Percentiles rank a stretch among this genome's conserved stretches.
These are phyloP conservation scores for Hyla sarda DNA, from an alignment of 2,113 vertebrate genomes.

Conservation along the genomic window DNA sequence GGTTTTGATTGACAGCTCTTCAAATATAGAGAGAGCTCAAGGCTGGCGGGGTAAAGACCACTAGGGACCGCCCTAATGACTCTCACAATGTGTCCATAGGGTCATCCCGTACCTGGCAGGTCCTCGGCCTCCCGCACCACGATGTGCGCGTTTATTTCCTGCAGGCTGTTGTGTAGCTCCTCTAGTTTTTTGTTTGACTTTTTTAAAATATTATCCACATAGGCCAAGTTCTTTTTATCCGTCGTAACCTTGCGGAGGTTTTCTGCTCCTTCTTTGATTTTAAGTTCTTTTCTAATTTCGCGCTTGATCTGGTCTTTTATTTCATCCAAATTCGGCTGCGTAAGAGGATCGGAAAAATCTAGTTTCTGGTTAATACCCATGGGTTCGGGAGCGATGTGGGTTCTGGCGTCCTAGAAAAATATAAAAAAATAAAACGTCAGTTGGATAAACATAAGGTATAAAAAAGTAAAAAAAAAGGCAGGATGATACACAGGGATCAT, in stretches of 20 bases:
- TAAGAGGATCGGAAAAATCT: slow-evolving; percentile 91
- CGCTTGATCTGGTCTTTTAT: slow-evolving; percentile 95
- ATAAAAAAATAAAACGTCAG: slow-evolving; percentile 57
- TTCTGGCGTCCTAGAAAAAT: slow-evolving; percentile 85
- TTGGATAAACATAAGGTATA: not conserved
- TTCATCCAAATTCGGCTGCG: slow-evolving; percentile 97
- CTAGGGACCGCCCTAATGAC: no score
- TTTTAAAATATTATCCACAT: slow-evolving; percentile 98
- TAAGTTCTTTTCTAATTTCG: slow-evolving; percentile 98
- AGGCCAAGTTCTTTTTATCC: slow-evolving; percentile 98
- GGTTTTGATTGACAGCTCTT: no score
- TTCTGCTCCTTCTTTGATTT: slow-evolving; percentile 98
- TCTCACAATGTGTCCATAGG: no score
- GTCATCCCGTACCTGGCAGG: slow-evolving; percentile 91
- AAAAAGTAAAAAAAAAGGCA: slow-evolving; percentile 56
- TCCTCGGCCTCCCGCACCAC: slow-evolving; percentile 97
- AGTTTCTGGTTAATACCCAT: slow-evolving; percentile 87
- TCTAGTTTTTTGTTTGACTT: slow-evolving; percentile 98
- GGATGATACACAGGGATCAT: no score
- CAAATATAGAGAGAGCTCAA: no score
- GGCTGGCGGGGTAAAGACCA: no score
- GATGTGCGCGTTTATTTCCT: slow-evolving; percentile 96
- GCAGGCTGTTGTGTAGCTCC: slow-evolving; percentile 95
- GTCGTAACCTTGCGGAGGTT: slow-evolving; percentile 97
- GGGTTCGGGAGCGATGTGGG: slow-evolving; percentile 84